A percentile compares a stretch with the other conserved stretches of the same genome.
Conservation (phyloP, 2,888 invertebrate species). For the Zelleria hepariella region DNA sequence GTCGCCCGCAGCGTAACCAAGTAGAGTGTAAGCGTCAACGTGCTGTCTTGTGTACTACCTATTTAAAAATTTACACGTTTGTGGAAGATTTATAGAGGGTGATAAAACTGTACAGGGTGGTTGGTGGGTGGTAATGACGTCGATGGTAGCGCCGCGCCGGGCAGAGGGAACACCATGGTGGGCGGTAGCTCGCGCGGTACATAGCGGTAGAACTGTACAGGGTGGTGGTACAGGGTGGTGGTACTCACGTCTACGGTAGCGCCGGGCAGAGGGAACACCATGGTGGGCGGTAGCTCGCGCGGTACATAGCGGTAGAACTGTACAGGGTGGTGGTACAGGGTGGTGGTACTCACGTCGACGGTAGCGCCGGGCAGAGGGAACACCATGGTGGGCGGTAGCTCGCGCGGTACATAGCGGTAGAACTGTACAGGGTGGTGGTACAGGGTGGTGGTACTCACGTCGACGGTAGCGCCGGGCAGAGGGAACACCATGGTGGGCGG, state of each 20-base stretch:
- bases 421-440: constrained; percentile 73
- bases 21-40: too few species aligned
- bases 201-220: constrained; percentile 75
- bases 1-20: too few species aligned
- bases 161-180: constrained; percentile 67
- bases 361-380: constrained; percentile 69
- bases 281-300: constrained; percentile 71
- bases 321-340: constrained; percentile 62
- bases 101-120: background rate
- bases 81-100: too few species aligned
- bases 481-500: constrained; percentile 72
- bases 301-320: constrained; percentile 77
- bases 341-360: constrained; percentile 73
- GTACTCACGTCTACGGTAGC: constrained; percentile 75
- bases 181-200: constrained; percentile 74
- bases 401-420: constrained; percentile 75
- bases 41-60: too few species aligned
- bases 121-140: constrained; percentile 59
- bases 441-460: constrained; percentile 70
- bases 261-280: constrained; percentile 68
- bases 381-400: constrained; percentile 69
- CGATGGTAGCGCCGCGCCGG: constrained; percentile 66
- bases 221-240: constrained; percentile 44
- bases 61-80: too few species aligned
- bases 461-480: constrained; percentile 68